Conservation (phyloP, 2,888 invertebrate genomes). For the Perizoma flavofasciatum region DNA sequence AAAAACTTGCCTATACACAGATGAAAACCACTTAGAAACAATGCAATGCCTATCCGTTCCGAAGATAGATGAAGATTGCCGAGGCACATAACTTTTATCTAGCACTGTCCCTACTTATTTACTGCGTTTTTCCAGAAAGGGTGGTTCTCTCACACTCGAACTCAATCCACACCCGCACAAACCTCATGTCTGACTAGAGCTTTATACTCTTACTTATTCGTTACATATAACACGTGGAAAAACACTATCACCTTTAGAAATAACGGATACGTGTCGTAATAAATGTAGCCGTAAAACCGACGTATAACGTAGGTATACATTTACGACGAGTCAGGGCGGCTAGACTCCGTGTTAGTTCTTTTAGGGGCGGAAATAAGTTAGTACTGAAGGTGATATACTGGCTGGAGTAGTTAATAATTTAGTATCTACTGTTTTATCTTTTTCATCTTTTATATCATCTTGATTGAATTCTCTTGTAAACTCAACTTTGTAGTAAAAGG, state of each 20-base stretch:
- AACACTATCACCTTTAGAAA: slow-evolving; percentile 19
- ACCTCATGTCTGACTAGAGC: not conserved
- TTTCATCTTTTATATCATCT: not conserved
- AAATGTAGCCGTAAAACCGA: slow-evolving; percentile 16
- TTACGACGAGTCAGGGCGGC: slow-evolving; percentile 8
- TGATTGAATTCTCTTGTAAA: too few relatives aligned
- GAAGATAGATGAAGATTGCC: too few relatives aligned
- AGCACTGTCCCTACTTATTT: too few relatives aligned
- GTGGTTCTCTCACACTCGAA: too few relatives aligned
- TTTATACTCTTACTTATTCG: slow-evolving; percentile 1
- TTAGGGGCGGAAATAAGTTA: not conserved
- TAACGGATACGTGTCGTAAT: slow-evolving; percentile 22
- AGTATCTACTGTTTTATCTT: not conserved
- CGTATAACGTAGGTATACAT: slow-evolving; percentile 13
- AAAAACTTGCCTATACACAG: too few relatives aligned
- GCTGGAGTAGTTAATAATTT: not conserved
- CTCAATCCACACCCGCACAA: too few relatives aligned
- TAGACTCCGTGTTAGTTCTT: not conserved
- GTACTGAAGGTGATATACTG: not conserved
- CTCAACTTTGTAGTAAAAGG: too few relatives aligned
- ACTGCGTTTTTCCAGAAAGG: too few relatives aligned
- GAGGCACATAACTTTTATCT: too few relatives aligned
- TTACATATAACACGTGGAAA: slow-evolving; percentile 17
- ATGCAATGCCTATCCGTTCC: too few relatives aligned
- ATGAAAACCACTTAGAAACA: too few relatives aligned